Evolutionary conservation across 2,888 invertebrate species (phyloP), one percentile per base, ranked within the genome.

Genomic region (Dusona sp.): DNA sequence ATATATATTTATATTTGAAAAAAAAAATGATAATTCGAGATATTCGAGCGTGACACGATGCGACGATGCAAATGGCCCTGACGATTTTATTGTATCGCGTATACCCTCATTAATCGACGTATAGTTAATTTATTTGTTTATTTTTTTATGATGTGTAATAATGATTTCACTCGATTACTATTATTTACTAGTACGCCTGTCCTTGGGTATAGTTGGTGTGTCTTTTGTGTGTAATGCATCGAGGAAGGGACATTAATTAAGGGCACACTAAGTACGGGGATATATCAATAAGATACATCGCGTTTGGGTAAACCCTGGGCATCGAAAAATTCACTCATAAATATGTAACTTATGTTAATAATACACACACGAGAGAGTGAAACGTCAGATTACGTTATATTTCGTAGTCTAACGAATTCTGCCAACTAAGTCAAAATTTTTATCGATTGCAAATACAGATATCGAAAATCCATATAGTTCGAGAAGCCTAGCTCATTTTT

Each of bases 271-370:
- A 38, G 79, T 51, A 33, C 19, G 48, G 57, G 33, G 70, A 80
- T 38, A n/a, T 51, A 79, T 25, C 36, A 22, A 42, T 45, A 25
- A 29, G 45, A 72, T 72, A 51, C 72, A 45, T 77, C 33, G 48
- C 70, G 57, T 72, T 48, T 74, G 81, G 89, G 88, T 93, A 93
- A 93, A 93, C 93, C 93, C 93, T 93, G 93, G 93, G 93, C 93
- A 93, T 92, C 90, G 90, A 88, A 82, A 78, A 75, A 83, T 82
- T 83, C 75, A 73, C 84, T 79, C 75, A 70, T 38, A 70, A 79
- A 61, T 57, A 38, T 54, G 36, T 75, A 25, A 75, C 36, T 45
- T 78, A 65, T 65, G 38, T 70, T 38, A 42, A 65, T 51, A 73
- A 65, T 33, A 61, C 36, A 61, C 36, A 61, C 19, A 7, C 29